Conservation (phyloP, 1,140 invertebrate genomes). For the silkworm (Bombyx mori) region ASM3026992v2 NC_085116.1:6451001-6451500, state of each 20-base stretch:
- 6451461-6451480: slow-evolving; percentile 42
- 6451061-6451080: slow-evolving; percentile 49
- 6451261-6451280: too few species aligned
- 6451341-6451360: slow-evolving; percentile 23
- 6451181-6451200: slow-evolving; percentile 7
- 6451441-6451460: slow-evolving; percentile 39
- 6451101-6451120: slow-evolving; percentile 36
- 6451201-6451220: slow-evolving; percentile 12
- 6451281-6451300: too few species aligned
- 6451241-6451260: background rate
- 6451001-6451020: slow-evolving; percentile 26
- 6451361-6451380: slow-evolving; percentile 23
- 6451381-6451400: slow-evolving; percentile 30
- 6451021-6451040: slow-evolving; percentile 48
- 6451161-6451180: slow-evolving; percentile 23
- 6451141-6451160: slow-evolving; percentile 27
- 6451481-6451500: slow-evolving; percentile 31
- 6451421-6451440: slow-evolving; percentile 32
- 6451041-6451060: slow-evolving; percentile 43
- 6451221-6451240: slow-evolving; percentile 7
- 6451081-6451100: slow-evolving; percentile 36
- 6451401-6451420: slow-evolving; percentile 52
- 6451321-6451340: slow-evolving; percentile 15
- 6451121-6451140: slow-evolving; percentile 44
- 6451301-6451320: background rate